These are phyloP conservation scores for Chymomyza costata DNA, from an alignment of 1,140 invertebrate species.

Conservation along the genomic window DNA sequence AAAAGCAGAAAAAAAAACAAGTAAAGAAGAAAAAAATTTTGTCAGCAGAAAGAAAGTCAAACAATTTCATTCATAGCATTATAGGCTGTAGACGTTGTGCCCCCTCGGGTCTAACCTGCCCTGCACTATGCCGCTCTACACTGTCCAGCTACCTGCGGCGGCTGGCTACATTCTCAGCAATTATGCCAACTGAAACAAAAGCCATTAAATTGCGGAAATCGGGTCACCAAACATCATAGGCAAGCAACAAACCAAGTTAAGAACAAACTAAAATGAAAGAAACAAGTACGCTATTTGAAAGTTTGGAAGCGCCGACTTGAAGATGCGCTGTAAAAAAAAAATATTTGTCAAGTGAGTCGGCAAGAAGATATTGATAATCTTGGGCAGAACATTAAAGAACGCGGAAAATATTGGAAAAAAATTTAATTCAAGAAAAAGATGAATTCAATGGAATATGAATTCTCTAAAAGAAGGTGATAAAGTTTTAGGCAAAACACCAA, in stretches of 20 bases:
- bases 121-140: background rate
- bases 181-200: slow-evolving; percentile 58
- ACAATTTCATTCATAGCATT: slow-evolving; percentile 64
- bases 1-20: slow-evolving; percentile 25
- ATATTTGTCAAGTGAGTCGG: too few species aligned
- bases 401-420: slow-evolving; percentile 14
- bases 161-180: slow-evolving; percentile 46
- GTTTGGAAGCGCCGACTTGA: too few species aligned
- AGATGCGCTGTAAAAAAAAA: background rate
- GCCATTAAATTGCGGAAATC: slow-evolving; percentile 71
- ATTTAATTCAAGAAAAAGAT: too few species aligned
- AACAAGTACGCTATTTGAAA: too few species aligned
- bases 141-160: background rate
- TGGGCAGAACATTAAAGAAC: too few species aligned
- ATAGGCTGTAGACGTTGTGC: slow-evolving; percentile 26
- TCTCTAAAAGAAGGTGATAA: too few species aligned
- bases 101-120: slow-evolving; percentile 9
- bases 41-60: slow-evolving; percentile 38
- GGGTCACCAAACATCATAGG: slow-evolving; percentile 63
- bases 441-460: too few species aligned
- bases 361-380: too few species aligned
- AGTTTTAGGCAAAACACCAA: too few species aligned
- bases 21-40: slow-evolving; percentile 7
- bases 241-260: slow-evolving; percentile 30
- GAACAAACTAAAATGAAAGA: slow-evolving; percentile 20